Conservation (phyloP, 2,113 vertebrate genomes). For the Chiloscyllium plagiosum region DNA sequence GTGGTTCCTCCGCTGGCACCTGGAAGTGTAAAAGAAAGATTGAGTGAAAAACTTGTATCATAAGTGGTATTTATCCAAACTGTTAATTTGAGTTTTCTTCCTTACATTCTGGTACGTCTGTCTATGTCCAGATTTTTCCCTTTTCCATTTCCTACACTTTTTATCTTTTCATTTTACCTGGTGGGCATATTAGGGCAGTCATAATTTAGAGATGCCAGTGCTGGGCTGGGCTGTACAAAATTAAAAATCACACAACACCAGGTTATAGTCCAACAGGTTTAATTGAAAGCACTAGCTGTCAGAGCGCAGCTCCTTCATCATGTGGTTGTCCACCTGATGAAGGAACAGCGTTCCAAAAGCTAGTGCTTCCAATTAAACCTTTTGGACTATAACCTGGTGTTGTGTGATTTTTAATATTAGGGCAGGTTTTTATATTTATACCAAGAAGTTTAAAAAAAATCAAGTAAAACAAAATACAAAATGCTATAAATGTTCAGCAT, state of each 20-base stretch:
- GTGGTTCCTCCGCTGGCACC: neutral
- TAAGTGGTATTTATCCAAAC: neutral
- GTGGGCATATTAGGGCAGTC: neutral
- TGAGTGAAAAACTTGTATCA: neutral
- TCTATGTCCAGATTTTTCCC: neutral
- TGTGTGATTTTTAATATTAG: neutral
- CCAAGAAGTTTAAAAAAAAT: neutral
- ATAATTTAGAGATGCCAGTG: too few relatives aligned
- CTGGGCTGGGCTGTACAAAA: too few relatives aligned
- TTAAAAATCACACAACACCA: too few relatives aligned
- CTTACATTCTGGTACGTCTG: neutral
- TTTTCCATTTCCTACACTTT: neutral
- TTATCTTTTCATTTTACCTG: neutral
- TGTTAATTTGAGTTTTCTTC: neutral
- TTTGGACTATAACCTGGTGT: too few relatives aligned
- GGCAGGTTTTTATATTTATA: neutral
- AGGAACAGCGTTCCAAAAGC: too few relatives aligned
- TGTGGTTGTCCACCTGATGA: too few relatives aligned
- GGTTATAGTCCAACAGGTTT: too few relatives aligned
- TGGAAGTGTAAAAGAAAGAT: neutral
- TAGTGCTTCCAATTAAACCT: too few relatives aligned
- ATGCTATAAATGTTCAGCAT: too few relatives aligned
- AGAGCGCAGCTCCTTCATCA: too few relatives aligned
- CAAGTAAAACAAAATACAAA: too few relatives aligned
- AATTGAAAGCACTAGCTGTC: too few relatives aligned